Conservation (phyloP, 1,140 invertebrate species). For the Camponotus vicinus region DNA sequence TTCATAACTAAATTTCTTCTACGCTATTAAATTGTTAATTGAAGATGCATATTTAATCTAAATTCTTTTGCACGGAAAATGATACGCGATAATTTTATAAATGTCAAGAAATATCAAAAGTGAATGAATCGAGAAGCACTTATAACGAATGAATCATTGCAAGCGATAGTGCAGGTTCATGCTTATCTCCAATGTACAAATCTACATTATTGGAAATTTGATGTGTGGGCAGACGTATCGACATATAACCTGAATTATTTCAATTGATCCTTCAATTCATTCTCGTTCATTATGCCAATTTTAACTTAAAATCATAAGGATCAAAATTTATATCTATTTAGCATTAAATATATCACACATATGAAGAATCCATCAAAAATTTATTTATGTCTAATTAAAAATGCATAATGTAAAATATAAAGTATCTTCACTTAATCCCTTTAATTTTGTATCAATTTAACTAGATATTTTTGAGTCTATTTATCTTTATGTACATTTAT, state of each 20-base stretch:
- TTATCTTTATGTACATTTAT: neutral
- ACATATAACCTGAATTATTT: neutral
- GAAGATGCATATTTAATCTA: neutral
- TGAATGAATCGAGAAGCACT: neutral
- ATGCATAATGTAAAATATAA: neutral
- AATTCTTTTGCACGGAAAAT: neutral
- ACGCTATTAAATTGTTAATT: neutral
- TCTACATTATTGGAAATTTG: neutral
- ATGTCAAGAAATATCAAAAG: constrained; percentile 26
- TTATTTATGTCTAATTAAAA: neutral
- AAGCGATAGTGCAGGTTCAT: neutral
- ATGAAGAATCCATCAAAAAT: neutral
- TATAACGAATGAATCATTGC: neutral
- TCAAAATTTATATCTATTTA: neutral
- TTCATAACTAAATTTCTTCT: neutral
- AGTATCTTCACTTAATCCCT: neutral
- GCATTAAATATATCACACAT: neutral
- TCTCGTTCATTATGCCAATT: neutral
- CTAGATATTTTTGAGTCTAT: neutral
- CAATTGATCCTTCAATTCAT: neutral
- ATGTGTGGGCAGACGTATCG: neutral
- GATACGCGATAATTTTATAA: neutral
- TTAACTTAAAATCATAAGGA: neutral
- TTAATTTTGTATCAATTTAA: constrained; percentile 6
- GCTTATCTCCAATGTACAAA: neutral